phyloP scores from a whole-genome alignment of 2,888 invertebrate genomes.

The Flexamia atlantica region DNA sequence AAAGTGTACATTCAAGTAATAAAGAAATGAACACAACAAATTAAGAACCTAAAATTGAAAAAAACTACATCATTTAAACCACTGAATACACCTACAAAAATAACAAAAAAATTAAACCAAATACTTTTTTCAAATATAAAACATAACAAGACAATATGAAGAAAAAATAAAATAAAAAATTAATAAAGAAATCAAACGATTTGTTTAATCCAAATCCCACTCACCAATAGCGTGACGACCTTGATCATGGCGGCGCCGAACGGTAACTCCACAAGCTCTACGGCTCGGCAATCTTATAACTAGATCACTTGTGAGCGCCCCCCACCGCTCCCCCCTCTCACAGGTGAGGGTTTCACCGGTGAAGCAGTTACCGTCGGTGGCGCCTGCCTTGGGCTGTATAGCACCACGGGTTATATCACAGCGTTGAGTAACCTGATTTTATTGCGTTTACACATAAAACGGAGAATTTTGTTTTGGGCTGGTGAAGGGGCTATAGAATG shows the following conservation, averaged over 20 bases:
- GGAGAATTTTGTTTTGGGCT: too few species aligned
- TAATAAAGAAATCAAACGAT: too few species aligned
- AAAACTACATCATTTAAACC: too few species aligned
- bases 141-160: too few species aligned
- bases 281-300: slow-evolving; percentile 48
- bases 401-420: neutral
- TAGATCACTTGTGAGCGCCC: slow-evolving; percentile 41
- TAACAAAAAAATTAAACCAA: too few species aligned
- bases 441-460: neutral
- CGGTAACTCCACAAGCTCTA: slow-evolving; percentile 46
- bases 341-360: neutral
- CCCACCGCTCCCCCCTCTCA: neutral
- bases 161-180: too few species aligned
- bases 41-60: too few species aligned
- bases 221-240: slow-evolving; percentile 46
- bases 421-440: neutral
- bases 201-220: neutral
- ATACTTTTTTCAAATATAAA: too few species aligned
- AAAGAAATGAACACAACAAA: too few species aligned
- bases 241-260: slow-evolving; percentile 22
- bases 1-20: too few species aligned
- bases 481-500: too few species aligned
- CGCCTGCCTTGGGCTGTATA: neutral
- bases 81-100: too few species aligned
- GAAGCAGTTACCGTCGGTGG: slow-evolving; percentile 49